Evolutionary conservation across 2,797 vertebrate genomes (phyloP).

Genomic region (Bradypus variegatus): DNA sequence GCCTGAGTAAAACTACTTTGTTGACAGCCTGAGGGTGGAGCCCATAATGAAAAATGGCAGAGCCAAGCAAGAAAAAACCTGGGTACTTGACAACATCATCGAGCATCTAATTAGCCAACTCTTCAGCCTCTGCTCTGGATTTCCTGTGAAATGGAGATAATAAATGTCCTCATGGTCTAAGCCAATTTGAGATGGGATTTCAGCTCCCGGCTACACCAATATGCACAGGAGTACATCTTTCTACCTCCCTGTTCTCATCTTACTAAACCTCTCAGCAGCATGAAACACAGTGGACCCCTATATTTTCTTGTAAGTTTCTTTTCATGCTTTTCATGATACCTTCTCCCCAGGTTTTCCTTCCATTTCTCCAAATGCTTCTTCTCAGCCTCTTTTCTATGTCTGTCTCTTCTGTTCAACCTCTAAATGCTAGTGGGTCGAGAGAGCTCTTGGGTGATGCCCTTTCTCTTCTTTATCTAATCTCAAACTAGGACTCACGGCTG

Average conservation of each 20-base stretch:
- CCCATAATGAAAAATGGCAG: background rate
- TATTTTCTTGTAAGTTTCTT: background rate
- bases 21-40: background rate
- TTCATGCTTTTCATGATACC: background rate
- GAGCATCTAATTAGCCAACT: accelerated
- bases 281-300: background rate
- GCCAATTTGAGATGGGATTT: background rate
- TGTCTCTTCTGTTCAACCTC: background rate
- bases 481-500: too few relatives aligned
- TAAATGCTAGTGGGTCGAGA: background rate
- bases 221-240: background rate
- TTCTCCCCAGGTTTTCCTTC: background rate
- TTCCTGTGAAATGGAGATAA: background rate
- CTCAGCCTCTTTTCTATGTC: background rate
- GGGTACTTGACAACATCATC: too few relatives aligned
- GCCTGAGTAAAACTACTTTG: background rate
- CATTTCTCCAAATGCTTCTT: background rate
- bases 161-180: background rate
- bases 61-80: background rate
- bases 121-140: accelerated
- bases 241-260: background rate
- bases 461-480: background rate
- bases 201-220: background rate
- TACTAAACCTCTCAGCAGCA: background rate
- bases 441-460: background rate